These are phyloP conservation scores for Spilarctia lutea DNA, from an alignment of 2,888 invertebrate species.

Conservation along the genomic window DNA sequence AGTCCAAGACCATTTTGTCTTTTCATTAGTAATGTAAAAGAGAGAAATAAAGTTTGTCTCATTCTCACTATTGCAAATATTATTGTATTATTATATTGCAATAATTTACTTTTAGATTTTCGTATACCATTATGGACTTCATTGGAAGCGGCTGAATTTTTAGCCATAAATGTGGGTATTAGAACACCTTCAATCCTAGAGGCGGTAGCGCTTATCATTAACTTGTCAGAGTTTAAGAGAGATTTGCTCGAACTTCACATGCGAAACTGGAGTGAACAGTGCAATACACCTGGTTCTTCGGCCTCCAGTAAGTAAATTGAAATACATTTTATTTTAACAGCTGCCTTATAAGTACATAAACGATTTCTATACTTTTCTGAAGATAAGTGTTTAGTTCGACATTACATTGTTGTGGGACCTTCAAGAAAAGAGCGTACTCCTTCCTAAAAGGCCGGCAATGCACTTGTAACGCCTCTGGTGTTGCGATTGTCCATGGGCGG, in stretches of 20 bases:
- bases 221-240: conserved; percentile 60
- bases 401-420: no score
- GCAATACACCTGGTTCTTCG: conserved; percentile 22
- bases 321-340: background rate
- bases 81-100: background rate
- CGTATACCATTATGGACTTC: conserved; percentile 69
- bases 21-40: no score
- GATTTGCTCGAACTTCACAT: conserved; percentile 48
- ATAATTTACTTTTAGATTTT: conserved; percentile 52
- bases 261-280: conserved; percentile 23
- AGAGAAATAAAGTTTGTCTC: no score
- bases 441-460: no score
- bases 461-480: no score
- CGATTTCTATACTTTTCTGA: no score
- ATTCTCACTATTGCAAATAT: no score
- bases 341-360: no score
- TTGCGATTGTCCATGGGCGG: no score
- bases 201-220: conserved; percentile 46
- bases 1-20: no score
- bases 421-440: no score
- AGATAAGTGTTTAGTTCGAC: no score
- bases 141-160: conserved; percentile 58
- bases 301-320: conserved; percentile 14
- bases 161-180: conserved; percentile 57
- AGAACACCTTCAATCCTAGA: conserved; percentile 22